phyloP scores from a whole-genome alignment of 2,113 vertebrate species.

The Aythya baeri region DNA sequence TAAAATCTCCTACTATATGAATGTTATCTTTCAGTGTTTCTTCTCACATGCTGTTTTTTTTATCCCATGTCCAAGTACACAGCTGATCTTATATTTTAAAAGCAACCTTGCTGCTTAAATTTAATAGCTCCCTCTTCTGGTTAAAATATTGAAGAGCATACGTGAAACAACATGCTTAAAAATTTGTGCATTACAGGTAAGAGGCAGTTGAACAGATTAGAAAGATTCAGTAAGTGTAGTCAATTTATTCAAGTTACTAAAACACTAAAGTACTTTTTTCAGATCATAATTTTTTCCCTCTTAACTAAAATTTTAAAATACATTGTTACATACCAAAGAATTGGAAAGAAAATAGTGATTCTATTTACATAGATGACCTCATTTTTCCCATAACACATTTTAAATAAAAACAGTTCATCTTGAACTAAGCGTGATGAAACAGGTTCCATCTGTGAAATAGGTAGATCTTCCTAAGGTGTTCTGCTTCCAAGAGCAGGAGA shows the following conservation, averaged over 20 bases:
- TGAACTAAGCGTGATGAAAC: neutral
- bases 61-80: neutral
- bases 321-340: neutral
- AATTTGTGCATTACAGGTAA: neutral
- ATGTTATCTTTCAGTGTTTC: neutral
- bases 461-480: neutral
- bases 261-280: neutral
- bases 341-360: neutral
- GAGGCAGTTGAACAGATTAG: neutral
- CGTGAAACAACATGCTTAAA: neutral
- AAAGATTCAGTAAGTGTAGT: neutral
- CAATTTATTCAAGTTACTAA: neutral
- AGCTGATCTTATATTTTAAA: neutral
- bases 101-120: neutral
- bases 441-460: neutral
- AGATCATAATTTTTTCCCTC: neutral
- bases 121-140: neutral
- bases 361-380: neutral
- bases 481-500: neutral
- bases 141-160: neutral
- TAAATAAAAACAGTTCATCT: neutral
- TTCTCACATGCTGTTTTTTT: neutral
- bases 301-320: neutral
- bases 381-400: neutral
- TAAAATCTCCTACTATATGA: neutral